Evolutionary conservation across 2,797 vertebrate species (phyloP).

Genomic region (Streptopelia turtur): DNA sequence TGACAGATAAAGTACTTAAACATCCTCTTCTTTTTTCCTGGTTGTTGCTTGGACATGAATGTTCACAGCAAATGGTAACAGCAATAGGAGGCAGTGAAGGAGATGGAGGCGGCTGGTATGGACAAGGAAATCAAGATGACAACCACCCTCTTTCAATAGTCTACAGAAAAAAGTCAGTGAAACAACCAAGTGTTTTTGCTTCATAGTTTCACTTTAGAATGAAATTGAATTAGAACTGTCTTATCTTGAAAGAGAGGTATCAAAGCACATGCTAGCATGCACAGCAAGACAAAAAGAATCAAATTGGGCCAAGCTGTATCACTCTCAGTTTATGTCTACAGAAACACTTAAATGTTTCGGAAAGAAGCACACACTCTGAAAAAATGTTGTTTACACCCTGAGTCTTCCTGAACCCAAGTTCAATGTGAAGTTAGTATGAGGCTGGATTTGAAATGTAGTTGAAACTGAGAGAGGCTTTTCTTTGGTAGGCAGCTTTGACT

Average conservation of each 20-base stretch:
- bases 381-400: background rate
- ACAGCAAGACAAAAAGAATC: background rate
- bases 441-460: background rate
- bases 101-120: rapidly evolving
- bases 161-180: background rate
- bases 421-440: background rate
- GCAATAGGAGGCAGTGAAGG: background rate
- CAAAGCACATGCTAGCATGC: background rate
- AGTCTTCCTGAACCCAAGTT: background rate
- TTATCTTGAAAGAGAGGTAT: background rate
- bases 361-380: background rate
- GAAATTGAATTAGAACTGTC: background rate
- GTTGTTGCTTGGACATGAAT: background rate
- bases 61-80: background rate
- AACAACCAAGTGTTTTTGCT: background rate
- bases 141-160: too few species aligned
- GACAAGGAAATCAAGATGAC: background rate
- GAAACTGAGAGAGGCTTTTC: background rate
- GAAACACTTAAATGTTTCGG: background rate
- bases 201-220: background rate
- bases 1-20: background rate
- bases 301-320: background rate
- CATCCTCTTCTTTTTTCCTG: background rate
- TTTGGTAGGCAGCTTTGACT: background rate
- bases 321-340: background rate